Evolutionary conservation across 2,888 invertebrate genomes (phyloP).

Genomic region (Carabus problematicus): DNA sequence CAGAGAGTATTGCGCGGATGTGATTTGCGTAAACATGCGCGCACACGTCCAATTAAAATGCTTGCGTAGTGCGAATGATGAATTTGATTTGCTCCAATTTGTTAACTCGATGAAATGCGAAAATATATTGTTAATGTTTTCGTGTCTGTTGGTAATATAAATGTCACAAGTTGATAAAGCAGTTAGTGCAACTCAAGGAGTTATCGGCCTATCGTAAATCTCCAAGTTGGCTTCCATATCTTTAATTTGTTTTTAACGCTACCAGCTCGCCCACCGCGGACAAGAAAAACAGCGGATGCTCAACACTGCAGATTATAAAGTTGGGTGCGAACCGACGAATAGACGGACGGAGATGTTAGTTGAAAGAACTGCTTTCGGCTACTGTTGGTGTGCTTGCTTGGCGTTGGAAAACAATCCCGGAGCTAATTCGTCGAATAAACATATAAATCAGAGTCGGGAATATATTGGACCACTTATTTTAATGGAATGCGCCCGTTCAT

Average conservation of each 20-base stretch:
- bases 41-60: background rate
- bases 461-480: slow-evolving; percentile 59
- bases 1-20: background rate
- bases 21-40: background rate
- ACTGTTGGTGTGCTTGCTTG: too few species aligned
- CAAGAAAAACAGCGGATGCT: too few species aligned
- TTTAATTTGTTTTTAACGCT: slow-evolving; percentile 9
- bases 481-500: slow-evolving; percentile 57
- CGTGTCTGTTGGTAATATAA: slow-evolving; percentile 4
- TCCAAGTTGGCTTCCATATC: background rate
- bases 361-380: too few species aligned
- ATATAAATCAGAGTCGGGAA: slow-evolving; percentile 56
- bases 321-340: too few species aligned
- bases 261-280: too few species aligned
- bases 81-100: background rate
- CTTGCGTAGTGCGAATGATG: background rate
- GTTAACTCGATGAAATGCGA: too few species aligned
- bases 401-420: slow-evolving; percentile 47
- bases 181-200: background rate
- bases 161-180: slow-evolving; percentile 1
- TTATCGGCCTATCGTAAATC: background rate
- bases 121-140: background rate
- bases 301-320: too few species aligned
- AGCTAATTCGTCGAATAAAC: slow-evolving; percentile 56
- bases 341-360: too few species aligned